These are phyloP conservation scores for Cheiracanthium punctorium DNA, from an alignment of 2,888 invertebrate species.

Conservation along the genomic window DNA sequence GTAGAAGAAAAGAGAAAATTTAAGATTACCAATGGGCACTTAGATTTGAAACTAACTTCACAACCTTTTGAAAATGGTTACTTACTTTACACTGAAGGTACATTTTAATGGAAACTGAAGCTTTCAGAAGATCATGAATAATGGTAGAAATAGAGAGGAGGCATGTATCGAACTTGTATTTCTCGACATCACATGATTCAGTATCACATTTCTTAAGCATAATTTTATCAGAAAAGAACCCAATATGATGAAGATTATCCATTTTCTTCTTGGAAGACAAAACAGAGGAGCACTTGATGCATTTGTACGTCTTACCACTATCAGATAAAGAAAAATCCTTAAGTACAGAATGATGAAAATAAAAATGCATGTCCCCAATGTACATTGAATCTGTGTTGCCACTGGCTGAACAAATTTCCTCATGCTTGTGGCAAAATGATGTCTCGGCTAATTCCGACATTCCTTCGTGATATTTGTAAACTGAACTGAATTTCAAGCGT, in stretches of 20 bases:
- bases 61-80: too few relatives aligned
- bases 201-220: not conserved
- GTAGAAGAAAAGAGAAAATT: too few relatives aligned
- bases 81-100: conserved; percentile 21
- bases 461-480: not conserved
- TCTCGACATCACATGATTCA: not conserved
- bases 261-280: not conserved
- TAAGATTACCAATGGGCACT: too few relatives aligned
- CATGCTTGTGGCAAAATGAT: conserved; percentile 19
- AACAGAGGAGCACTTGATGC: not conserved
- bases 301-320: not conserved
- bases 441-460: conserved; percentile 5
- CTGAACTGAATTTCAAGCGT: not conserved
- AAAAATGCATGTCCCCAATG: not conserved
- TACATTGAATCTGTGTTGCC: not conserved
- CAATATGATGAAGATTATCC: not conserved
- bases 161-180: not conserved
- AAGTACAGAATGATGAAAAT: not conserved
- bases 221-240: conserved; percentile 8
- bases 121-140: not conserved
- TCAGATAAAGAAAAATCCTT: not conserved
- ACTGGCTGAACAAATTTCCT: not conserved
- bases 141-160: not conserved
- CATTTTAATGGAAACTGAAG: not conserved
- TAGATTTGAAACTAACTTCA: too few relatives aligned